phyloP scores from a whole-genome alignment of 2,888 invertebrate species.

The Aporophyla lueneburgensis region DNA sequence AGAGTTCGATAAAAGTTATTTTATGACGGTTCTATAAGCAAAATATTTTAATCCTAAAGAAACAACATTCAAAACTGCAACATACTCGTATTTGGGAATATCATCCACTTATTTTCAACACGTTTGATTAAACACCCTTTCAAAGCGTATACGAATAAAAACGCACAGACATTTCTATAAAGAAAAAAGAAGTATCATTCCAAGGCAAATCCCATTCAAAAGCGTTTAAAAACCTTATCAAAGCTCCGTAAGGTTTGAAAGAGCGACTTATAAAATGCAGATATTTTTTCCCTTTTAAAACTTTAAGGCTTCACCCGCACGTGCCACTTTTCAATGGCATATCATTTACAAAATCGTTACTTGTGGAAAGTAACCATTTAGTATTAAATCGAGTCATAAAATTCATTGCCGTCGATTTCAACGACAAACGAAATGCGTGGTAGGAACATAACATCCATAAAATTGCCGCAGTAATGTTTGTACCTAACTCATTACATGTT shows the following conservation, averaged over 20 bases:
- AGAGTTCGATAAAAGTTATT: too few species aligned
- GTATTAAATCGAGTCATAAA: too few species aligned
- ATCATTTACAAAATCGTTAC: neutral
- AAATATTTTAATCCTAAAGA: neutral
- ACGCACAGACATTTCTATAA: constrained; percentile 8
- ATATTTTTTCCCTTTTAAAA: constrained; percentile 44
- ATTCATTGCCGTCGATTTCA: neutral
- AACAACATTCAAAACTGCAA: neutral
- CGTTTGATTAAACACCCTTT: constrained; percentile 4
- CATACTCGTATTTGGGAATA: neutral
- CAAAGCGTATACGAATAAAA: constrained; percentile 11
- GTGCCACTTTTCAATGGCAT: neutral
- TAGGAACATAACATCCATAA: neutral
- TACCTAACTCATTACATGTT: neutral
- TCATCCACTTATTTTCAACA: constrained; percentile 24
- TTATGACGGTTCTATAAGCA: neutral
- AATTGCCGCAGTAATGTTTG: neutral
- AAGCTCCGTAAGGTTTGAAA: constrained; percentile 51
- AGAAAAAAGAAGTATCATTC: constrained; percentile 11
- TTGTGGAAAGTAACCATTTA: neutral
- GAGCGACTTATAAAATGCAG: constrained; percentile 50
- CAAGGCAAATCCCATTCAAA: constrained; percentile 40
- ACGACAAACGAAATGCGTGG: neutral
- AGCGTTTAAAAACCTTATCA: constrained; percentile 59
- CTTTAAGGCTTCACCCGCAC: constrained; percentile 26